Evolutionary conservation across 1,140 invertebrate genomes (phyloP).

Genomic region (Ips typographus): DNA sequence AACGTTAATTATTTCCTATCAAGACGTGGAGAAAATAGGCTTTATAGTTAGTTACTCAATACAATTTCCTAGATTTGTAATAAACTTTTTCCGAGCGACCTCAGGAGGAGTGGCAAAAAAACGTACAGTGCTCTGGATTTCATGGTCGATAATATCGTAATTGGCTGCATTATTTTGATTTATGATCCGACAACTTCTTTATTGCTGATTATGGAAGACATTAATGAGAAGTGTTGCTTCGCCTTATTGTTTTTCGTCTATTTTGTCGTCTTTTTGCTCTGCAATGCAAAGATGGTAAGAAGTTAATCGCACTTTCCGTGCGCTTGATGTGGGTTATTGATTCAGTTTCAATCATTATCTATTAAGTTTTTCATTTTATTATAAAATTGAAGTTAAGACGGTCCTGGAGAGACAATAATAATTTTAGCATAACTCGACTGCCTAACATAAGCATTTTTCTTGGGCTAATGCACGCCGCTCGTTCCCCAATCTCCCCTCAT

Average conservation of each 20-base stretch:
- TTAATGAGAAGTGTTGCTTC: background rate
- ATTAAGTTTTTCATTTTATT: too few relatives aligned
- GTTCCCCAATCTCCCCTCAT: background rate
- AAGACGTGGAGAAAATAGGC: background rate
- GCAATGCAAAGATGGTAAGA: too few relatives aligned
- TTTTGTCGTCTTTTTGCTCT: too few relatives aligned
- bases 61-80: background rate
- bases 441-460: background rate
- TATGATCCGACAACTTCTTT: background rate
- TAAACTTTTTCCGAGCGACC: background rate
- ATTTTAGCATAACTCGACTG: background rate
- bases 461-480: background rate
- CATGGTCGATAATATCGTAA: conserved; percentile 3
- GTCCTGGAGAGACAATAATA: background rate
- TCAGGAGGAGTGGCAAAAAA: background rate
- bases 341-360: too few relatives aligned
- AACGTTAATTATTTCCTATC: conserved; percentile 2
- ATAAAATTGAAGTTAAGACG: background rate
- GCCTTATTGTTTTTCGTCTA: too few relatives aligned
- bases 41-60: background rate
- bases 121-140: background rate
- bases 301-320: too few relatives aligned
- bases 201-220: background rate
- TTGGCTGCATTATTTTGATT: background rate
- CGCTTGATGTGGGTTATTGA: too few relatives aligned